phyloP scores from a whole-genome alignment of 2,888 invertebrate species.

The Plebejus anna region DNA sequence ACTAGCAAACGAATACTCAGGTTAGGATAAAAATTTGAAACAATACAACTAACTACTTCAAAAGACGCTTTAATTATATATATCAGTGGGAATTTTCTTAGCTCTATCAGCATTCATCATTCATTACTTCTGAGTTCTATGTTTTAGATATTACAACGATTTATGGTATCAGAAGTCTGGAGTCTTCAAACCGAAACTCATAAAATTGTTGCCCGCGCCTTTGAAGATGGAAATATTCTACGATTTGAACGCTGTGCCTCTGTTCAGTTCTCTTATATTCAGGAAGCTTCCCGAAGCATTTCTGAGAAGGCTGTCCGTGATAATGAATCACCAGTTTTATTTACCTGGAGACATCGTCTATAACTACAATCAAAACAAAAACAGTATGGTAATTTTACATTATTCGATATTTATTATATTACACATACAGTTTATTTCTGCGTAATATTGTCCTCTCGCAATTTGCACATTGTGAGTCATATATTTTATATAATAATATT shows the following conservation, averaged over 20 bases:
- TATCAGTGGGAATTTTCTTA: not conserved
- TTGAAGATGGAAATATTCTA: slow-evolving; percentile 76
- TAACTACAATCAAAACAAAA: slow-evolving; percentile 72
- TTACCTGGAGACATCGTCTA: slow-evolving; percentile 75
- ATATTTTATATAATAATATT: not conserved
- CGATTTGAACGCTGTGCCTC: slow-evolving; percentile 72
- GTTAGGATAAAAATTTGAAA: slow-evolving; percentile 42
- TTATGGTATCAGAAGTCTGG: slow-evolving; percentile 77
- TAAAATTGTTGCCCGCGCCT: slow-evolving; percentile 66
- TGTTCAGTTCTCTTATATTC: slow-evolving; percentile 74
- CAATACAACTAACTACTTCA: not conserved
- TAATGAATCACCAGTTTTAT: slow-evolving; percentile 76
- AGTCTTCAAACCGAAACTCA: slow-evolving; percentile 65
- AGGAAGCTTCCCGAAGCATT: slow-evolving; percentile 75
- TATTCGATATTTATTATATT: slow-evolving; percentile 31
- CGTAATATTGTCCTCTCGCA: slow-evolving; percentile 4
- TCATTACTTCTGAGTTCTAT: not conserved
- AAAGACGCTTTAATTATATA: not conserved
- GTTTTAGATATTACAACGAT: slow-evolving; percentile 69
- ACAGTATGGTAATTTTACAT: slow-evolving; percentile 65
- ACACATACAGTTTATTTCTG: slow-evolving; percentile 20
- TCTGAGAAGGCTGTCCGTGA: slow-evolving; percentile 69
- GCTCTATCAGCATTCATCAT: not conserved
- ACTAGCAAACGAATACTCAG: slow-evolving; percentile 65
- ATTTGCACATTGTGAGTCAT: slow-evolving; percentile 4